Base-by-base conservation (phyloP, 2,113 vertebrate species). In the Hassar affinis region DNA sequence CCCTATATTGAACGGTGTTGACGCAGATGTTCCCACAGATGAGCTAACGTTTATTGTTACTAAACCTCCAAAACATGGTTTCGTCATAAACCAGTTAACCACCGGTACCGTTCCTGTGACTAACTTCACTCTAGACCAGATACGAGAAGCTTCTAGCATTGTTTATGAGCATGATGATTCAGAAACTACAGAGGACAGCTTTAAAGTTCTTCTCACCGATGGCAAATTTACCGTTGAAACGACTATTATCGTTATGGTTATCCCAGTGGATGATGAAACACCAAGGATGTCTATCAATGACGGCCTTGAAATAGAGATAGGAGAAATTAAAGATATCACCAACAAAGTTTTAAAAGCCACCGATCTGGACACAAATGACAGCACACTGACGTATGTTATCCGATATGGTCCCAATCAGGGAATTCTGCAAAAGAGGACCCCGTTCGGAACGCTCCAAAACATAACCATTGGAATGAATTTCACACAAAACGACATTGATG, bases 91-190 rank as follows among this genome's bases (percentile, higher is more conserved):
- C 90, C 98, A 98, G 89, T 87, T 96, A 86, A 90, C 93, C 38
- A 96, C 95, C 7, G 96, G 97, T 83, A 96, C 95, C 0, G 87
- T 95, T 57, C 86, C 95, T 7, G 94, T 97, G 0, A 92, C 94
- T 79, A 96, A 96, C 87, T 99, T 99, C 88, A 95, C 94, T 83
- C 91, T 98, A 86, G 95, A 96, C 88, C 95, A 98, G 91, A 97
- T 99, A 90, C 91, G 91, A n/a, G 97, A 96, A 88, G 95, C 94
- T 81, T 98, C 96, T 72, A 96, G 89, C 91, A 96, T 98, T 84
- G 95, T 99, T 84, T 99, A 99, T 0, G 96, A 99, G 80, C 98
- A 99, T 0, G 97, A 98, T 86, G 95, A 97, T 88, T 96, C 97
- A 5, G 98, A 99, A 90, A 97, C 95, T 9, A 96, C 92, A 83